Conservation (phyloP, 1,140 invertebrate species). For the Mizuhopecten yessoensis region DNA sequence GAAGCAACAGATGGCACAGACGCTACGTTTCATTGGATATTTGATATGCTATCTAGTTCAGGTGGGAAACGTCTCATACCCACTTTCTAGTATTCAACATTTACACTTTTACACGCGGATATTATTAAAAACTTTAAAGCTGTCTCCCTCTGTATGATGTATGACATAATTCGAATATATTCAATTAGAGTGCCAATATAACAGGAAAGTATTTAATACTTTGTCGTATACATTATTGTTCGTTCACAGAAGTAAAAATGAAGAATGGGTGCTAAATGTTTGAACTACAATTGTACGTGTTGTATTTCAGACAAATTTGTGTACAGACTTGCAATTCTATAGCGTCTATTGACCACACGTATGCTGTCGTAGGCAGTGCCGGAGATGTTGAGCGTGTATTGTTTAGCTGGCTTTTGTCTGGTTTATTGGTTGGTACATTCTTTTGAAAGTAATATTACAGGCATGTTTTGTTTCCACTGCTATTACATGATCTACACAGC, state of each 20-base stretch:
- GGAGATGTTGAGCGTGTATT: too few relatives aligned
- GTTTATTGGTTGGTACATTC: not conserved
- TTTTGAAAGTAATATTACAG: too few relatives aligned
- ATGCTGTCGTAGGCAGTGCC: too few relatives aligned
- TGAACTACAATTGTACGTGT: not conserved
- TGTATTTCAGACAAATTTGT: not conserved
- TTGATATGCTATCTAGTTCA: conserved; percentile 34
- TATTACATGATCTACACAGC: too few relatives aligned
- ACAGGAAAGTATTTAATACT: not conserved
- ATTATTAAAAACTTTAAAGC: not conserved
- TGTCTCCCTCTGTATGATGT: not conserved
- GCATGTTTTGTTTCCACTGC: too few relatives aligned
- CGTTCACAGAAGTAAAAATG: not conserved
- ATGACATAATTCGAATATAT: conserved; percentile 12
- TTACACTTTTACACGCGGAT: not conserved
- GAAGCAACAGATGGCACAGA: conserved; percentile 41
- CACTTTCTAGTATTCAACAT: not conserved
- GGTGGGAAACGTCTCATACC: not conserved
- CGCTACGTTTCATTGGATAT: conserved; percentile 33
- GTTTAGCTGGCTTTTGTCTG: not conserved
- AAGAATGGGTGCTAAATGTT: not conserved
- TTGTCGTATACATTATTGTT: not conserved
- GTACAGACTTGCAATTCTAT: not conserved
- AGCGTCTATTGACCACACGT: not conserved
- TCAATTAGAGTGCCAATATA: not conserved